Conservation (phyloP, 1,140 invertebrate genomes). For the Habropoda laboriosa region DNA sequence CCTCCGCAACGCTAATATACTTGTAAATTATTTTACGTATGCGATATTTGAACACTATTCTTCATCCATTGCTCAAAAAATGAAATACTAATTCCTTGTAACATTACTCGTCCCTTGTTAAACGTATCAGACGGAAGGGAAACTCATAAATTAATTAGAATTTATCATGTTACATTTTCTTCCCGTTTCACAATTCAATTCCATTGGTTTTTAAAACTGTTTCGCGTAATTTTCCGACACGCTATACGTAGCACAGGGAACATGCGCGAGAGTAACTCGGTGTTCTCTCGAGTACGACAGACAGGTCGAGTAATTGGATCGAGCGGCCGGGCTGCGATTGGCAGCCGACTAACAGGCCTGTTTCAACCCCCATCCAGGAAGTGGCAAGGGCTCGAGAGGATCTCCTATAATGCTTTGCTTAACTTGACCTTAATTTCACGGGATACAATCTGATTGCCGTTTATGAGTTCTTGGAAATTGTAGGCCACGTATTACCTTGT, state of each 20-base stretch:
- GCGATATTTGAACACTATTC: too few relatives aligned
- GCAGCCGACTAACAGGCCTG: conserved; percentile 45
- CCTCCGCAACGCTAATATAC: too few relatives aligned
- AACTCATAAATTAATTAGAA: too few relatives aligned
- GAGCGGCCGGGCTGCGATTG: conserved; percentile 40
- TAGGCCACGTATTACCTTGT: neutral
- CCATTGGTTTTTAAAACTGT: neutral
- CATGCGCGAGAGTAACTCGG: conserved; percentile 14
- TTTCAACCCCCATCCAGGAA: conserved; percentile 49
- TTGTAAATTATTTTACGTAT: too few relatives aligned
- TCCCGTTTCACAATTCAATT: neutral
- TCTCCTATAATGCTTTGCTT: conserved; percentile 39
- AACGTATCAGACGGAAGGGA: too few relatives aligned
- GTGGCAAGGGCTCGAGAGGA: conserved; percentile 36
- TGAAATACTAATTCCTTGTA: too few relatives aligned
- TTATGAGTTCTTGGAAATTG: conserved; percentile 37
- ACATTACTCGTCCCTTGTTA: too few relatives aligned
- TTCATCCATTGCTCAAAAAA: too few relatives aligned
- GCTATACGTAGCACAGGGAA: neutral
- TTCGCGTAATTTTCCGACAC: neutral
- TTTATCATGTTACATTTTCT: neutral
- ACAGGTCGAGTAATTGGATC: conserved; percentile 53
- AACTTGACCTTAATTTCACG: conserved; percentile 51
- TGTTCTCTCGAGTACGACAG: conserved; percentile 31
- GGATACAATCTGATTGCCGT: conserved; percentile 36